A percentile compares a stretch with the other conserved stretches of the same genome.
Evolutionary conservation across 2,113 vertebrate genomes (phyloP).

Genomic region (Oreochromis aureus): DNA sequence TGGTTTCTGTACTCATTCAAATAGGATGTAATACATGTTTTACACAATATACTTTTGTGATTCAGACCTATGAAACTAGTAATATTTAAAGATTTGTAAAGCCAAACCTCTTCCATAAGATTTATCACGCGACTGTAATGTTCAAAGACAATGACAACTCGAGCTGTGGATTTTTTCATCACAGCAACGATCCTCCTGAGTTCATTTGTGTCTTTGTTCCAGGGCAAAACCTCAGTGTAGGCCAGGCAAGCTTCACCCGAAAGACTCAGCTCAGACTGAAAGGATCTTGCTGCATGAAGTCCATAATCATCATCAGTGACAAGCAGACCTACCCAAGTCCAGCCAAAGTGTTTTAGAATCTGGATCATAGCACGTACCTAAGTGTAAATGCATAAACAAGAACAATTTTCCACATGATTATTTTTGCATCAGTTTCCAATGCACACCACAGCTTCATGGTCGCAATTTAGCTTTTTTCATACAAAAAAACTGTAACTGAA

Average conservation of each 20-base stretch:
- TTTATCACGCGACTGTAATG: constrained; percentile 37
- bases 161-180: constrained; percentile 37
- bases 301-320: constrained; percentile 40
- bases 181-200: constrained; percentile 46
- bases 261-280: background rate
- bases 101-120: background rate
- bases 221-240: constrained; percentile 54
- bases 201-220: constrained; percentile 21
- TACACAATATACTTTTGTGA: background rate
- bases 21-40: background rate
- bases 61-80: background rate
- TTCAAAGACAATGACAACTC: constrained; percentile 42
- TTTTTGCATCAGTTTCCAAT: background rate
- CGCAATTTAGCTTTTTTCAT: background rate
- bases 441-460: background rate
- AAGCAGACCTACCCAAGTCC: constrained; percentile 36
- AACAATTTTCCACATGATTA: background rate
- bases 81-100: background rate
- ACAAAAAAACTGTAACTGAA: background rate
- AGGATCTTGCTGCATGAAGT: constrained; percentile 10
- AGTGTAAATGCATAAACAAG: background rate
- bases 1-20: background rate
- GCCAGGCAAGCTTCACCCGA: constrained; percentile 35
- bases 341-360: constrained; percentile 30
- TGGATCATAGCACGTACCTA: constrained; percentile 27